Conservation (phyloP, 2,888 invertebrate species). For the Mesoligia furuncula region DNA sequence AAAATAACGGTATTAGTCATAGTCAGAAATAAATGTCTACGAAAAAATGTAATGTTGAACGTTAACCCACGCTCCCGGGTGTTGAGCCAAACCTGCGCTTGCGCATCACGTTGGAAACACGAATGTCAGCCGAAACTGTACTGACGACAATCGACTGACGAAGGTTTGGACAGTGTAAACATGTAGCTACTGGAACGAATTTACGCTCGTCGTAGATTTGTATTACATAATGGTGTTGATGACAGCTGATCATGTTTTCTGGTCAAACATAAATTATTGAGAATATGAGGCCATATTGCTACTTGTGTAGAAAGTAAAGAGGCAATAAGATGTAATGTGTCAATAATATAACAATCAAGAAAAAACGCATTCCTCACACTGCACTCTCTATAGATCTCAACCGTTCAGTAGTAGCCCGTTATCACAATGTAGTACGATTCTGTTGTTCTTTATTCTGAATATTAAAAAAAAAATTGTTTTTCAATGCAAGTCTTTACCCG, state of each 20-base stretch:
- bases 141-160: constrained; percentile 69
- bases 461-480: too few relatives aligned
- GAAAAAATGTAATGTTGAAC: constrained; percentile 75
- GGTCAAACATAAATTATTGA: not conserved
- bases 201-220: constrained; percentile 14
- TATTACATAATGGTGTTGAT: constrained; percentile 1
- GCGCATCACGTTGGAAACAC: constrained; percentile 65
- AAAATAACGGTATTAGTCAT: constrained; percentile 86
- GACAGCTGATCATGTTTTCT: not conserved
- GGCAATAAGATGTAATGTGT: too few relatives aligned
- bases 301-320: not conserved
- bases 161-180: constrained; percentile 71
- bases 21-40: constrained; percentile 80
- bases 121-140: constrained; percentile 63
- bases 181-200: constrained; percentile 58
- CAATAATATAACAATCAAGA: not conserved
- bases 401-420: too few relatives aligned
- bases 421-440: too few relatives aligned
- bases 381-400: not conserved
- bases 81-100: constrained; percentile 75
- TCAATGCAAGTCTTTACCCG: too few relatives aligned
- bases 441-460: too few relatives aligned
- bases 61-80: constrained; percentile 77
- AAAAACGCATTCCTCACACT: not conserved
- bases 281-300: not conserved